Base-by-base conservation (phyloP, 2,888 invertebrate genomes). In the Spodoptera littoralis region DNA sequence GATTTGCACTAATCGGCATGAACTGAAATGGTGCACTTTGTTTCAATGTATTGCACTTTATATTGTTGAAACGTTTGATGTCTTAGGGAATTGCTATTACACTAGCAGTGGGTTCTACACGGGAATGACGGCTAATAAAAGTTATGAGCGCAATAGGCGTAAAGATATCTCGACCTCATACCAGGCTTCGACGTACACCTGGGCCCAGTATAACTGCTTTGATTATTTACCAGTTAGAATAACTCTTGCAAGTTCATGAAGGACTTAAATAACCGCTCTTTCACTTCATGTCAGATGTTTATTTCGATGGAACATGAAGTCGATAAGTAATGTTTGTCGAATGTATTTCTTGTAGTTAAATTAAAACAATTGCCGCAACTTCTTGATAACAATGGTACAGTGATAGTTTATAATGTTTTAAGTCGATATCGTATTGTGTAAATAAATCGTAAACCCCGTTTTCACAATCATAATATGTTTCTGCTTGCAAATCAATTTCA, bases 401-500 rank as follows among this genome's bases (percentile, higher is more conserved):
- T 91, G 93, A 92, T 87, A 92, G 90, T 90, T 89, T 87, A 88
- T 89, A 90, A 86, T 89, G 89, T 90, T 89, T 83, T 76, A 87
- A 91, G 86, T 88, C 87, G 90, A 88, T 93, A 92, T 90, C 84
- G 91, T 89, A 86, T 87, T 91, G 92, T 92, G 93, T 92, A 93
- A 94, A 94, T 94, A 94, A 93, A 93, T 92, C 94, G 94, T 94
- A 94, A 94, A 94, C 94, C 94, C 91, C 91, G 87, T 94, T 94
- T 94, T 92, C 94, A 92, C 93, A 94, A 94, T 94, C 94, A 92
- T 94, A 94, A 94, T 94, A 94, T 93, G 93, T 93, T 94, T 93
- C 92, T 92, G 93, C 91, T 87, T 87, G 93, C 93, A 94, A 94
- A 94, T 94, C 94, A 94, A 94, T 94, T 94, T 94, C 94, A 93